phyloP scores from a whole-genome alignment of 2,113 vertebrate genomes.

The Mus pahari region DNA sequence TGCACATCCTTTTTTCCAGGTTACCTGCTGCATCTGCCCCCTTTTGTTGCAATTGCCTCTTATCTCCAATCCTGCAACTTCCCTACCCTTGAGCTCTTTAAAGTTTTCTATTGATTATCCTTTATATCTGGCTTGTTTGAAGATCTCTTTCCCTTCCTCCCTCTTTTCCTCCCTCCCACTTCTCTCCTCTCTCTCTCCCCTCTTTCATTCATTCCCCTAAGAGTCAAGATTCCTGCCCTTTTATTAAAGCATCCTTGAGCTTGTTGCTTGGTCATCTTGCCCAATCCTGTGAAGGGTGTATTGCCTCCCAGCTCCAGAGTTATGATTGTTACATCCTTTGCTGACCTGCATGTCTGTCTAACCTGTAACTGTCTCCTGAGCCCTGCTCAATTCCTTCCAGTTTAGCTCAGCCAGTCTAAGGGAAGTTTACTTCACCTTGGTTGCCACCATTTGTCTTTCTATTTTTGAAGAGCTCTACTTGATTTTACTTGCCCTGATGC shows the following conservation, averaged over 20 bases:
- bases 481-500: conserved; percentile 14
- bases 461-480: neutral
- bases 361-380: neutral
- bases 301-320: neutral
- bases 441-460: neutral
- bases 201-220: neutral
- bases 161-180: no score
- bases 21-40: neutral
- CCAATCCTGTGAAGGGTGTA: neutral
- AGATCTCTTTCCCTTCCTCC: neutral
- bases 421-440: conserved; percentile 39
- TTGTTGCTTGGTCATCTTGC: neutral
- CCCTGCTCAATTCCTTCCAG: neutral
- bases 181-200: neutral
- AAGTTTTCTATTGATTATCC: neutral
- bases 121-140: neutral
- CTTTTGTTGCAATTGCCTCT: neutral
- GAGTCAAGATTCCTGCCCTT: neutral
- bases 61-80: neutral
- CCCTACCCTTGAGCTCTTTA: neutral
- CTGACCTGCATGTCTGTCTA: neutral
- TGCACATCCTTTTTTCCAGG: neutral
- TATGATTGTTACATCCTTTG: neutral
- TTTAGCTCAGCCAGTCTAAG: neutral
- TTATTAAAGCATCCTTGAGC: neutral